Conservation (phyloP, 2,888 invertebrate genomes). For the Phyllotreta cruciferae region DNA sequence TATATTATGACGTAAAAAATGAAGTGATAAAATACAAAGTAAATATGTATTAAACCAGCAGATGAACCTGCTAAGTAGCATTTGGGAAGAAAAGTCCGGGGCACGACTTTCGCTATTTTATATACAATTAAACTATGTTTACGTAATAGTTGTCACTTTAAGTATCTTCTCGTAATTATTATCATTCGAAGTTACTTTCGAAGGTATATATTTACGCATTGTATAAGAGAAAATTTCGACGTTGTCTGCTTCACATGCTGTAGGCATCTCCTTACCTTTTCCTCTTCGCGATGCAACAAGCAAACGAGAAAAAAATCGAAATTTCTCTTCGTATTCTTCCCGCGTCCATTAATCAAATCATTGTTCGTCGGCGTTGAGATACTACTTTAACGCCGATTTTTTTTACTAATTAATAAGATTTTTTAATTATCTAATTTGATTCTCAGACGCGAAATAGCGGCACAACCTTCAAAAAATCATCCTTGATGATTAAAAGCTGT, state of each 20-base stretch:
- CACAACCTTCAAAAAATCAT: too few species aligned
- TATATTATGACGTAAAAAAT: too few species aligned
- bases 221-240: conserved; percentile 14
- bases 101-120: background rate
- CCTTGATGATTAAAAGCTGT: too few species aligned
- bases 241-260: conserved; percentile 10
- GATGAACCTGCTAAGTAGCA: too few species aligned
- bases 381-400: too few species aligned
- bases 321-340: conserved; percentile 11
- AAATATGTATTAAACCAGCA: too few species aligned
- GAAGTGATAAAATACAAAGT: too few species aligned
- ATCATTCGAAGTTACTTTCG: conserved; percentile 10
- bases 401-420: too few species aligned
- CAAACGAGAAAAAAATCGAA: background rate
- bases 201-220: conserved; percentile 6
- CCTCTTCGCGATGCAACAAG: background rate
- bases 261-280: conserved; percentile 8
- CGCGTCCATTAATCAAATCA: conserved; percentile 6
- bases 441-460: too few species aligned
- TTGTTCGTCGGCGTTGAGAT: too few species aligned
- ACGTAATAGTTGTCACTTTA: conserved; percentile 14
- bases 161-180: conserved; percentile 14
- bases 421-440: too few species aligned
- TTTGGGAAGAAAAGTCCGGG: too few species aligned
- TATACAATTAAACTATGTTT: conserved; percentile 5